Evolutionary conservation across 2,888 invertebrate species (phyloP).

Genomic region (Neuroscelio doddi): DNA sequence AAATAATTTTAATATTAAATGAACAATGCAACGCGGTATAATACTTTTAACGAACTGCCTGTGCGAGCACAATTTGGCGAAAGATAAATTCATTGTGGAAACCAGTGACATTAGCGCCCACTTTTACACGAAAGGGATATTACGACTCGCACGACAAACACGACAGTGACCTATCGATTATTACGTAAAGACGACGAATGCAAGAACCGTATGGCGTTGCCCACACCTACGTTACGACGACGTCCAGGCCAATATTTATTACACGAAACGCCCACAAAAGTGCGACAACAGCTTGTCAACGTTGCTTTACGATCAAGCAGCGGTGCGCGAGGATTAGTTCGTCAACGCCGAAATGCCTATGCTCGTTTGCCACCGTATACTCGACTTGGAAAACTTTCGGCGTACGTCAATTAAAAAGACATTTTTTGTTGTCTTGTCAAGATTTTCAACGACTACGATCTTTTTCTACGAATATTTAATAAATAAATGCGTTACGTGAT

Average conservation of each 20-base stretch:
- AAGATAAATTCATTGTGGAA: slow-evolving; percentile 3
- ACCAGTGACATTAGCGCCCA: slow-evolving; percentile 3
- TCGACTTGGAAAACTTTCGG: slow-evolving; percentile 33
- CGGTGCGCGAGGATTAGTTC: slow-evolving; percentile 66
- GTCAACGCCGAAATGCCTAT: slow-evolving; percentile 64
- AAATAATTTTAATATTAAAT: too few relatives aligned
- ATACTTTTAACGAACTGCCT: too few relatives aligned
- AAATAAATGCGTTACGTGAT: too few relatives aligned
- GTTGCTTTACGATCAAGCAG: slow-evolving; percentile 63
- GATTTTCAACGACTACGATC: too few relatives aligned
- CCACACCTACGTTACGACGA: slow-evolving; percentile 37
- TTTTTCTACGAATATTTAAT: too few relatives aligned
- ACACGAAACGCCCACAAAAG: slow-evolving; percentile 60
- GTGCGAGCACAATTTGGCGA: too few relatives aligned
- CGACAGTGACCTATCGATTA: slow-evolving; percentile 42
- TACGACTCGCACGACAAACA: slow-evolving; percentile 29
- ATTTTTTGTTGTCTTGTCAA: too few relatives aligned
- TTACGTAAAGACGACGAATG: slow-evolving; percentile 38
- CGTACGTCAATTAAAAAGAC: neutral
- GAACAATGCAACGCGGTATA: too few relatives aligned
- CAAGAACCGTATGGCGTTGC: slow-evolving; percentile 35
- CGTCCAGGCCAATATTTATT: slow-evolving; percentile 61
- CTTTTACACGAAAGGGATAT: slow-evolving; percentile 1
- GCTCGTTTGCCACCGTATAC: slow-evolving; percentile 42
- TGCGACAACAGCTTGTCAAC: slow-evolving; percentile 60